Conservation (phyloP, 2,797 vertebrate genomes). For the Poecile montanus region DNA sequence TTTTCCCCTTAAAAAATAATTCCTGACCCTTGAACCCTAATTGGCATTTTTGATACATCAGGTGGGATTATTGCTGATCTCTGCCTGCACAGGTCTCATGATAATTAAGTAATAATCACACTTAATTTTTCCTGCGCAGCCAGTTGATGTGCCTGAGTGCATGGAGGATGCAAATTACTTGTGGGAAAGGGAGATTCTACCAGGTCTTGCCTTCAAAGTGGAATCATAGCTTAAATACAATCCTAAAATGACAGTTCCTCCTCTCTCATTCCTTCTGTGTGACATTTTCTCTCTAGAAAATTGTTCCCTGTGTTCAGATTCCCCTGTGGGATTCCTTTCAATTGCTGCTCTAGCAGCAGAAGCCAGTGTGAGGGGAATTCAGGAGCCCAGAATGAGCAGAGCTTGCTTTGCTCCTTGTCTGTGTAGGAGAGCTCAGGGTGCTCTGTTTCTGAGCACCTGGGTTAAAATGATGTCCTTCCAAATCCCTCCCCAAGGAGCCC, state of each 20-base stretch:
- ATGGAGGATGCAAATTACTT: background rate
- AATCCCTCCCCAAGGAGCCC: background rate
- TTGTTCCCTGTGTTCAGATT: background rate
- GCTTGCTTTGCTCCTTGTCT: background rate
- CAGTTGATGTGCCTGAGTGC: background rate
- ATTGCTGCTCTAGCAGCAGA: background rate
- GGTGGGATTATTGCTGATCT: background rate
- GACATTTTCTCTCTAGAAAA: conserved; percentile 8
- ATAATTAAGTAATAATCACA: background rate
- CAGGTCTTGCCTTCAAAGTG: background rate
- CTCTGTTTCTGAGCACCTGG: accelerated
- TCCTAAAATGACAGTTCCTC: background rate
- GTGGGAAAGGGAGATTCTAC: background rate
- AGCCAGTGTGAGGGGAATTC: background rate
- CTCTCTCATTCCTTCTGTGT: background rate
- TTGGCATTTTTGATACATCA: background rate
- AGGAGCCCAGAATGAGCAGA: background rate
- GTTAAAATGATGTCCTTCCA: background rate
- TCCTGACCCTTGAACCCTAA: background rate
- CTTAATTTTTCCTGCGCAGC: background rate
- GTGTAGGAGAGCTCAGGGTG: background rate
- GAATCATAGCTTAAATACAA: background rate
- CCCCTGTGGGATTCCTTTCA: background rate
- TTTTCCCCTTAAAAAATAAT: background rate
- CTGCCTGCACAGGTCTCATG: background rate